Base-by-base conservation (phyloP, 2,888 invertebrate species). In the Cheilosia scutellata region DNA sequence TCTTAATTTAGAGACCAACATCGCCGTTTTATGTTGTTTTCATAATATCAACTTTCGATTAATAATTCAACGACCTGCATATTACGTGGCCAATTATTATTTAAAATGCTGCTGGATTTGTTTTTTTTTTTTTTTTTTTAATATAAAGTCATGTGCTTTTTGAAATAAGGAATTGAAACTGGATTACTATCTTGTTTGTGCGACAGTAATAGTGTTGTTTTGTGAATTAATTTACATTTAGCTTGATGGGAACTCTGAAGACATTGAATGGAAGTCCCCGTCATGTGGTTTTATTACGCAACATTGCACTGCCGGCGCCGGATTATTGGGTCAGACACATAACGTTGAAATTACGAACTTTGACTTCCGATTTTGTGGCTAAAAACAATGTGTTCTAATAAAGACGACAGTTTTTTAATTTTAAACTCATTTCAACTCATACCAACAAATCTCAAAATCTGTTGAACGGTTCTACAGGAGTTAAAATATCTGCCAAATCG, bases 21-120 rank as follows among this genome's bases (percentile, higher is more conserved):
- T 20, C 2, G 20, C 20, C 11, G 13, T 49, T 16, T 57, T 16
- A 16, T 31, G 49, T 40, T 31, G 27, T 29, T 62, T 20, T 62
- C 27, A 25, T 62, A 16, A 7, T 37, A 20, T 27, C 4, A 31
- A n/a, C 44, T 29, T 37, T 42, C 31, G 5, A 66, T 65, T 37
- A 40, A 20, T 42, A 62, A 72, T 62, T 66, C 76, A 83, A 62
- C 66, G 77, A 83, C 60, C 82, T 62, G 58, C 51, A 51, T 40
- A 68, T 57, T 75, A 65, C 25, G 44, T 63, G 55, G 20, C n/a
- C 42, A 31, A 16, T 53, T 20, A 20, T 20, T 20, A n/a, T 74
- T 62, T 49, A n/a, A 51, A 51, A 60, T 25, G 49, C 47, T 55
- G 42, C n/a, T 29, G 31, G 20, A 68, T 51, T 65, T 49, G 53